phyloP scores from a whole-genome alignment of 2,113 vertebrate species.

The Bubo blakistoni region DNA sequence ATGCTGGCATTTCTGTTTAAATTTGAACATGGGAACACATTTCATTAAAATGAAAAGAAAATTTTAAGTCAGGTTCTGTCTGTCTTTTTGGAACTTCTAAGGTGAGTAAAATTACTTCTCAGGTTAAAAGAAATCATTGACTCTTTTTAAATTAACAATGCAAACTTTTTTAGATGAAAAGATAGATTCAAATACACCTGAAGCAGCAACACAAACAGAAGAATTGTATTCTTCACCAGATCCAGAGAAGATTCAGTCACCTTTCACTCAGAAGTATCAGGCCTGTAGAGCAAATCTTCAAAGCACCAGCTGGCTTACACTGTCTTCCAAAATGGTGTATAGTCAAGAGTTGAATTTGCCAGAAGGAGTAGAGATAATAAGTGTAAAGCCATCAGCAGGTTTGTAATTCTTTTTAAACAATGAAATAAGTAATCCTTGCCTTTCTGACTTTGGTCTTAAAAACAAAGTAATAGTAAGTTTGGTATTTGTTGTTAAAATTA shows the following conservation, averaged over 20 bases:
- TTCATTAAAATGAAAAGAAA: neutral
- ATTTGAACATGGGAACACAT: neutral
- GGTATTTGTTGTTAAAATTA: neutral
- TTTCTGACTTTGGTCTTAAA: neutral
- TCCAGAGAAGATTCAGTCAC: conserved; percentile 75
- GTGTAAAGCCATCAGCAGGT: conserved; percentile 95
- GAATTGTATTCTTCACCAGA: conserved; percentile 78
- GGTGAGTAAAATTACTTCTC: neutral
- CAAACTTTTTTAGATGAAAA: conserved; percentile 74
- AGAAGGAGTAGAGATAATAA: conserved; percentile 87
- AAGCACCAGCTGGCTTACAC: conserved; percentile 87
- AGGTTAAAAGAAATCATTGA: neutral
- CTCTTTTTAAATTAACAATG: neutral
- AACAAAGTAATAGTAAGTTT: neutral
- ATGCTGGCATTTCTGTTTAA: neutral
- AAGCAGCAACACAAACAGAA: conserved; percentile 60
- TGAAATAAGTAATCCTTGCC: neutral
- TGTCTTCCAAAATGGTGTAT: conserved; percentile 85
- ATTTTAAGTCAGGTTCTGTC: neutral
- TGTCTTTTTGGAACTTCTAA: neutral
- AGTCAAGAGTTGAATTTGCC: conserved; percentile 88
- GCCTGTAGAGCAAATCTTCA: conserved; percentile 89
- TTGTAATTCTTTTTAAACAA: conserved; percentile 5
- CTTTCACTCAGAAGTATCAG: conserved; percentile 77
- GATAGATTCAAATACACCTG: conserved; percentile 34